Evolutionary conservation across 2,797 vertebrate species (phyloP).

Genomic region (Periophthalmus magnuspinnatus): DNA sequence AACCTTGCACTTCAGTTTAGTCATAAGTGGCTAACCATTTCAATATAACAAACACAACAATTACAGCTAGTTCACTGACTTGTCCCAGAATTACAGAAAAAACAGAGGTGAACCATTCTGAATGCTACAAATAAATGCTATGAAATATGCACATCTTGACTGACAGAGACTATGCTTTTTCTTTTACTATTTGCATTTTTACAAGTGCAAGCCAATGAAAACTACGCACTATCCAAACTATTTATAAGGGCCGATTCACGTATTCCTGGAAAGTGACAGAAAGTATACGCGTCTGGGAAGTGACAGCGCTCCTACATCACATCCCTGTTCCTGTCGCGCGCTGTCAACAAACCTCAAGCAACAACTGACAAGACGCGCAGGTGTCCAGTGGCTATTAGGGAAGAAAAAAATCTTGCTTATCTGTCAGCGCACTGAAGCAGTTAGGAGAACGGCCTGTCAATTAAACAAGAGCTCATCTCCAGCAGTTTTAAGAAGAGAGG

Average conservation of each 20-base stretch:
- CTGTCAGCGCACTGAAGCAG: conserved; percentile 55
- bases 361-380: conserved; percentile 57
- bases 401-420: conserved; percentile 51
- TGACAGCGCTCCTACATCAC: conserved; percentile 62
- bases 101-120: not conserved
- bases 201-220: conserved; percentile 16
- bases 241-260: conserved; percentile 48
- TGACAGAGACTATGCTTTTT: conserved; percentile 17
- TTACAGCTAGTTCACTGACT: not conserved
- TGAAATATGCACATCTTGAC: conserved; percentile 15
- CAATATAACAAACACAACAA: not conserved
- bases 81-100: not conserved
- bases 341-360: conserved; percentile 57
- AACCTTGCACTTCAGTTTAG: not conserved
- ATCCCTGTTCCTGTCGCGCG: conserved; percentile 16
- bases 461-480: conserved; percentile 55
- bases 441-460: conserved; percentile 66
- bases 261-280: conserved; percentile 31
- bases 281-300: conserved; percentile 45
- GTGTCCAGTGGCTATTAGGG: conserved; percentile 69
- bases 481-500: conserved; percentile 36
- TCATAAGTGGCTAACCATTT: not conserved
- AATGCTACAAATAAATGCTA: conserved; percentile 8
- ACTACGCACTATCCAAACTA: conserved; percentile 38
- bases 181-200: conserved; percentile 11